Evolutionary conservation across 2,888 invertebrate genomes (phyloP).

Genomic region (Bugulina stolonifera): DNA sequence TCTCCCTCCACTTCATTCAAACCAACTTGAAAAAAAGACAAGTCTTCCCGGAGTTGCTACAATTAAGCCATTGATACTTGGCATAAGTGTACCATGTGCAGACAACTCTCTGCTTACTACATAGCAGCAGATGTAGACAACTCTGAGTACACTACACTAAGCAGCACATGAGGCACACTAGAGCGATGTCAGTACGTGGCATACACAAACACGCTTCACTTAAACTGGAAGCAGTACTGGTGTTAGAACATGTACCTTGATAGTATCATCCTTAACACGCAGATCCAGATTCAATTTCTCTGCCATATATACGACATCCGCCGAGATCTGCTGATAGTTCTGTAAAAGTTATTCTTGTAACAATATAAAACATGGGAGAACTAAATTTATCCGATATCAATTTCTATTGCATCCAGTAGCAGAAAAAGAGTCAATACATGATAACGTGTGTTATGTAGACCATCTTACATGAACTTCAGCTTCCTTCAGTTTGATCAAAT

Average conservation of each 20-base stretch:
- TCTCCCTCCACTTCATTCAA: slow-evolving; percentile 16
- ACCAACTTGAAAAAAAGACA: slow-evolving; percentile 16
- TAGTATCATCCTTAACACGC: slow-evolving; percentile 13
- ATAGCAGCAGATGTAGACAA: too few species aligned
- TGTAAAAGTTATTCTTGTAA: too few species aligned
- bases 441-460: background rate
- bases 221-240: too few species aligned
- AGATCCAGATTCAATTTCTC: slow-evolving; percentile 22
- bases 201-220: too few species aligned
- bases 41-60: slow-evolving; percentile 20
- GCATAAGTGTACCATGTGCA: background rate
- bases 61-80: background rate
- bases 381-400: too few species aligned
- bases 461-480: slow-evolving; percentile 19
- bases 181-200: too few species aligned
- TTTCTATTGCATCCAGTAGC: too few species aligned
- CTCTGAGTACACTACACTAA: too few species aligned
- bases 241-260: background rate
- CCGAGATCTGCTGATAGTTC: slow-evolving; percentile 23
- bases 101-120: background rate
- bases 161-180: too few species aligned
- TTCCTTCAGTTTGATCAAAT: background rate
- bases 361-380: too few species aligned
- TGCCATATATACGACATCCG: slow-evolving; percentile 20
- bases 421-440: too few species aligned